Conservation (phyloP, 2,113 vertebrate genomes). For the Oreochromis tanganicae region DNA sequence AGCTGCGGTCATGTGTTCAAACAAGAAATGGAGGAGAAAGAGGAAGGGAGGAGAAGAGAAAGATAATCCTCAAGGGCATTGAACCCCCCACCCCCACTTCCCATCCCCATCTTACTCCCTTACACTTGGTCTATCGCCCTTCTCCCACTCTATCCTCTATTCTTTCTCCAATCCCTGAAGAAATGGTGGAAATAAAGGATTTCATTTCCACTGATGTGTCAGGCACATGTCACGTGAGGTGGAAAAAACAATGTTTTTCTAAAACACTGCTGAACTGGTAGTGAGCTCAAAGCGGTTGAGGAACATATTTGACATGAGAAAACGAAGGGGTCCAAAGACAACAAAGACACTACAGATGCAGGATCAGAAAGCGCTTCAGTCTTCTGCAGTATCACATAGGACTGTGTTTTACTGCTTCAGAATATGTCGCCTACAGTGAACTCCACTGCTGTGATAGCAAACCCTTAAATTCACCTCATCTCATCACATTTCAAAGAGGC, state of each 20-base stretch:
- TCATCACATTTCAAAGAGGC: conserved; percentile 49
- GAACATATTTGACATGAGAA: not conserved
- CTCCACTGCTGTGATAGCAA: not conserved
- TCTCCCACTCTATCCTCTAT: not conserved
- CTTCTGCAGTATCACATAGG: not conserved
- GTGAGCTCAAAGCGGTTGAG: not conserved
- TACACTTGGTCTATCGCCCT: not conserved
- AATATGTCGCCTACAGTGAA: not conserved
- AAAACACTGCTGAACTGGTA: not conserved
- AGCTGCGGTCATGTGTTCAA: conserved; percentile 52
- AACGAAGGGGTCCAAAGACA: not conserved
- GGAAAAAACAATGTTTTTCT: not conserved
- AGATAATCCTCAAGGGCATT: conserved; percentile 56
- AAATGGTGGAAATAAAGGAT: conserved; percentile 20
- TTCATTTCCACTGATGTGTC: conserved; percentile 26
- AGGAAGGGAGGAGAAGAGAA: conserved; percentile 11
- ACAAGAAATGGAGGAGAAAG: not conserved
- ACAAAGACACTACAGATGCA: not conserved
- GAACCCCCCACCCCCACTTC: not conserved
- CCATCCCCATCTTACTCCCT: not conserved
- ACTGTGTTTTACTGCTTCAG: not conserved
- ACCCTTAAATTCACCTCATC: conserved; percentile 13
- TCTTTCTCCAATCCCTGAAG: conserved; percentile 24
- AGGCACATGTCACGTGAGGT: not conserved
- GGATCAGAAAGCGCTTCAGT: not conserved